Evolutionary conservation across 2,888 invertebrate species (phyloP), one percentile per base, ranked within the genome.

Genomic region (Dicyrtoma fusca): DNA sequence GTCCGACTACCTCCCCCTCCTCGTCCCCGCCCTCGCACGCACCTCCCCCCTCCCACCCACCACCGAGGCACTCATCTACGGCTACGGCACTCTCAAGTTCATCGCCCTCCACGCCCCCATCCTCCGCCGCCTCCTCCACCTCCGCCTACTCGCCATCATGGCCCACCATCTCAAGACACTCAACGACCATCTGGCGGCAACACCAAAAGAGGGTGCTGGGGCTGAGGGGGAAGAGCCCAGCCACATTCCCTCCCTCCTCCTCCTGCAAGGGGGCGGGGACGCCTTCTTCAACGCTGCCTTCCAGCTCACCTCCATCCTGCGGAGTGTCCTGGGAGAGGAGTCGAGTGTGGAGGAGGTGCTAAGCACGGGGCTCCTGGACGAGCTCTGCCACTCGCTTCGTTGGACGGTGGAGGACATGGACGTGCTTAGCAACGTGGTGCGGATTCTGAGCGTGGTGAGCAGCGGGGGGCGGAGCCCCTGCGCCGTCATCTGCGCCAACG

Each of bases 31-130:
- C 19, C 75, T 80, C 44, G 70, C 74, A 14, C 75, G 75, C 70
- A 76, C 78, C 45, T 79, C 77, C 55, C 79, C 80, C 0, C 71
- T 77, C 25, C 75, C 79, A 1, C 79, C 79, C 57, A 80, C 78
- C 3, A 80, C 77, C 2, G 80, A 80, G 47, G 76, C 80, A 5
- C 76, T 79, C 77, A 80, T 80, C 61, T 80, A 80, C 62, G 80
- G 79, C 2, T 80, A 80, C 61, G 80, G 80, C 17, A 79, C 79
- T 4, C 71, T 80, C 17, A 80, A 80, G 44, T 80, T 79, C 65
- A 74, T 80, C 25, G 79, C 79, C 57, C 74, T 73, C 64, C 77
- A 79, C 68, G 74, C 73, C 14, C 42, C 69, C 10, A 75, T 79
- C 6, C 69, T 80, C 4, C 65, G 70, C 53, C 69, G 71, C 44